These are phyloP conservation scores for Ditylenchus weischeri DNA, from an alignment of 2,888 invertebrate genomes.

Conservation along the genomic window DNA sequence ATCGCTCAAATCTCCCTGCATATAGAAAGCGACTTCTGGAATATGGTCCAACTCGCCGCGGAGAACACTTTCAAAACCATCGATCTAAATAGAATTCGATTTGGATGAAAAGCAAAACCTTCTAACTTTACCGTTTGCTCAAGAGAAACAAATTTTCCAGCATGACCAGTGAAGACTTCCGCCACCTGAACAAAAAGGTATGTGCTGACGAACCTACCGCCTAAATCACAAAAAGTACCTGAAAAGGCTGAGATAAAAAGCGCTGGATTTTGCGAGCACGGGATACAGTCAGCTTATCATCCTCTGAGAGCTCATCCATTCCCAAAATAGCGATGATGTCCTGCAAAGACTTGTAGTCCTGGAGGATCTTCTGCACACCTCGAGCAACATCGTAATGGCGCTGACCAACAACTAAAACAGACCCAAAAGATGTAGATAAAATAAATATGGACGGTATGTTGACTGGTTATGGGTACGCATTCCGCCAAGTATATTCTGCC, in stretches of 20 bases:
- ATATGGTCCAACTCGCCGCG: slow-evolving; percentile 84
- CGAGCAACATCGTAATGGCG: slow-evolving; percentile 85
- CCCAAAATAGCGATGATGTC: slow-evolving; percentile 77
- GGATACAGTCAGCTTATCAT: slow-evolving; percentile 92
- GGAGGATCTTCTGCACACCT: slow-evolving; percentile 86
- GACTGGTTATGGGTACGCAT: too few relatives aligned
- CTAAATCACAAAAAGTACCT: not conserved
- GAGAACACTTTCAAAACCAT: slow-evolving; percentile 25
- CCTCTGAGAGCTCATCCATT: slow-evolving; percentile 98
- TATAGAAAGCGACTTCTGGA: slow-evolving; percentile 98
- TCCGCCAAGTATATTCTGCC: too few relatives aligned
- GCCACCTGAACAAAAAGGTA: slow-evolving; percentile 35
- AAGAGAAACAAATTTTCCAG: slow-evolving; percentile 89
- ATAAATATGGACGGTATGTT: too few relatives aligned
- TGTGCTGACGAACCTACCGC: too few relatives aligned
- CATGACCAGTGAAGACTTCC: slow-evolving; percentile 94
- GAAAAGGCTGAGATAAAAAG: slow-evolving; percentile 94
- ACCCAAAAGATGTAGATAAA: slow-evolving; percentile 72
- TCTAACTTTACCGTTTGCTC: slow-evolving; percentile 76
- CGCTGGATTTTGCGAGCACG: slow-evolving; percentile 96
- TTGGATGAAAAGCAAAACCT: slow-evolving; percentile 30
- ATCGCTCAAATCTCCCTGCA: slow-evolving; percentile 96
- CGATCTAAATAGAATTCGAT: not conserved
- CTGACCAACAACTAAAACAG: slow-evolving; percentile 75
- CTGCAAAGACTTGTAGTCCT: slow-evolving; percentile 81